phyloP scores from a whole-genome alignment of 2,888 invertebrate species.

The Plagodis dolabraria region DNA sequence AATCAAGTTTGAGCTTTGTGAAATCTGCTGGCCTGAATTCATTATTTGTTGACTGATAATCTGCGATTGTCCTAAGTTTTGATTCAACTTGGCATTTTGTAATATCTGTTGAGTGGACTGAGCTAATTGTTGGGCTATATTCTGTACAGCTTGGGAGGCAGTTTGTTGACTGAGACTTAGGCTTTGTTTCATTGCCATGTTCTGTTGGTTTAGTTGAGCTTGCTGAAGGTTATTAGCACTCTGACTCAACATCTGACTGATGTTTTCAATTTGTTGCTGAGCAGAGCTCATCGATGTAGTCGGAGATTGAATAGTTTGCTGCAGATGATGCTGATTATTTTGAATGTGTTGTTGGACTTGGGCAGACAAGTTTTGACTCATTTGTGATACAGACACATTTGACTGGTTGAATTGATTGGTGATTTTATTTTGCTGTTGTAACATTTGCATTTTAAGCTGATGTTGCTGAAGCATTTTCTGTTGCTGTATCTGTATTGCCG shows the following conservation, averaged over 20 bases:
- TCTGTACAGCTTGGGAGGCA: constrained; percentile 74
- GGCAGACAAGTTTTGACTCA: constrained; percentile 69
- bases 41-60: constrained; percentile 75
- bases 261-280: constrained; percentile 86
- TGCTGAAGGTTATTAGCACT: constrained; percentile 79
- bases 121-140: constrained; percentile 77
- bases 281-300: constrained; percentile 84
- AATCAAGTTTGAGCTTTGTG: constrained; percentile 69
- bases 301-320: constrained; percentile 69
- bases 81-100: constrained; percentile 79
- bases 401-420: constrained; percentile 68
- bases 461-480: constrained; percentile 85
- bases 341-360: constrained; percentile 77
- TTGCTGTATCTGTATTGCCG: constrained; percentile 79
- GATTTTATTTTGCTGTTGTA: constrained; percentile 67
- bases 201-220: constrained; percentile 73
- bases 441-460: constrained; percentile 82
- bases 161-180: constrained; percentile 74
- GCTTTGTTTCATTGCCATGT: constrained; percentile 75
- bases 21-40: constrained; percentile 79
- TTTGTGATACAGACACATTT: constrained; percentile 72
- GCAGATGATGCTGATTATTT: constrained; percentile 71
- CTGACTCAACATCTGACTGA: constrained; percentile 83
- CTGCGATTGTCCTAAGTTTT: constrained; percentile 72
- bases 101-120: constrained; percentile 76